Evolutionary conservation across 2,113 vertebrate genomes (phyloP).

Genomic region (Ochotona curzoniae): DNA sequence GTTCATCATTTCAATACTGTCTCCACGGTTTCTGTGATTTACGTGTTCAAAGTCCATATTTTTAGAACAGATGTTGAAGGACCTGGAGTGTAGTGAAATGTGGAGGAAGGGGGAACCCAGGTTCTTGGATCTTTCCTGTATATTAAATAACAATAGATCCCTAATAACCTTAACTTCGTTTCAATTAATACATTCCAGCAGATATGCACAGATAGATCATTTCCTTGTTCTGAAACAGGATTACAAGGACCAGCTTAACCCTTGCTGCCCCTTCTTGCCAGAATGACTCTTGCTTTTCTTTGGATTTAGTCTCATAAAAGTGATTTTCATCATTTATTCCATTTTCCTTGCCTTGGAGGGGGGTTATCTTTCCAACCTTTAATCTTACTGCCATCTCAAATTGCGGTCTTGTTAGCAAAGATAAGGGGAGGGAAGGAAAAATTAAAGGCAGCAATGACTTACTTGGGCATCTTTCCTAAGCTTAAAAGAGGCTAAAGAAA

Average conservation of each 20-base stretch:
- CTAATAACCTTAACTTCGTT: background rate
- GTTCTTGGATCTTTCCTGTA: slow-evolving; percentile 1
- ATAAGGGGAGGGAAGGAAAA: background rate
- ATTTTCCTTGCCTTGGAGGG: background rate
- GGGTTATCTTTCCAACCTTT: background rate
- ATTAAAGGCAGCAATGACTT: background rate
- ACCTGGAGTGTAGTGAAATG: background rate
- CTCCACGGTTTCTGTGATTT: slow-evolving; percentile 8
- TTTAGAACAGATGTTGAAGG: background rate
- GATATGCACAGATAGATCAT: background rate
- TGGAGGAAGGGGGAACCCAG: background rate
- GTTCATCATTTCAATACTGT: background rate
- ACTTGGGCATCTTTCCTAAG: slow-evolving; percentile 8
- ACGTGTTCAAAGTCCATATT: slow-evolving; percentile 36
- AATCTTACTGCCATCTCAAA: slow-evolving; percentile 27
- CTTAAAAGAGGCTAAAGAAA: background rate
- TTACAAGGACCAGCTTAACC: slow-evolving; percentile 42
- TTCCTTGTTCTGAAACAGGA: slow-evolving; percentile 24
- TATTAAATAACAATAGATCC: slow-evolving; percentile 7
- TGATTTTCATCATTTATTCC: slow-evolving; percentile 8
- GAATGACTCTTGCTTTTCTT: slow-evolving; percentile 25
- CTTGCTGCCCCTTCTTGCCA: slow-evolving; percentile 39
- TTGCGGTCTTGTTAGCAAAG: background rate
- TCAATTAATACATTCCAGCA: background rate
- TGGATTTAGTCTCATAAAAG: background rate